Conservation (phyloP, 2,113 vertebrate genomes). For the Myotis davidii region DNA sequence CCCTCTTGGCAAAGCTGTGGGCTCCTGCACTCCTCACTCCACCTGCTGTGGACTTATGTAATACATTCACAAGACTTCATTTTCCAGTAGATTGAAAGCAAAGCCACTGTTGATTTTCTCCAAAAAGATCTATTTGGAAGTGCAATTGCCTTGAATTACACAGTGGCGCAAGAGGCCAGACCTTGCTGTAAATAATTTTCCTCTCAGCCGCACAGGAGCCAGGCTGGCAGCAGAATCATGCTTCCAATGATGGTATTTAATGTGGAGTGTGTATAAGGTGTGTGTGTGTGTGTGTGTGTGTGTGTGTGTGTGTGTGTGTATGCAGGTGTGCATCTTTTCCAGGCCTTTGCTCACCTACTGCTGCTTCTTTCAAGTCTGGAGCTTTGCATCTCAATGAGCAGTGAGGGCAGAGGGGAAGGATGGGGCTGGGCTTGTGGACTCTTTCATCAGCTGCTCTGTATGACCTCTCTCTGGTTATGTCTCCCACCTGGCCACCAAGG, state of each 20-base stretch:
- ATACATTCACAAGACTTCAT: constrained; percentile 83
- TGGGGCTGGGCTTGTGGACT: background rate
- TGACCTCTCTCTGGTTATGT: background rate
- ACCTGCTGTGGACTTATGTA: constrained; percentile 76
- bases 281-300: background rate
- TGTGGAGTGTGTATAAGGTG: background rate
- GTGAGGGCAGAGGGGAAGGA: background rate
- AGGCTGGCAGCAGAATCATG: constrained; percentile 33
- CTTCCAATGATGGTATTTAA: constrained; percentile 55
- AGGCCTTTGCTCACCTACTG: constrained; percentile 50
- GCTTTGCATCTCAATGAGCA: background rate
- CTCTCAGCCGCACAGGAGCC: constrained; percentile 70
- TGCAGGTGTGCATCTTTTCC: background rate
- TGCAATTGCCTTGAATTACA: constrained; percentile 89
- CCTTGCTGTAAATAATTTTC: constrained; percentile 86
- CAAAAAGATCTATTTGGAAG: constrained; percentile 86
- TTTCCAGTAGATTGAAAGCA: constrained; percentile 87
- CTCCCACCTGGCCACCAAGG: background rate
- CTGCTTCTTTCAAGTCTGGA: background rate
- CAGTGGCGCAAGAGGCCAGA: constrained; percentile 83
- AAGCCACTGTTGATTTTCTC: constrained; percentile 85
- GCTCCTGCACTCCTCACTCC: background rate
- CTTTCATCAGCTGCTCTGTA: background rate
- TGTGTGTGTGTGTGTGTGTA: too few relatives aligned
- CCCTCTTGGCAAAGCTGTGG: constrained; percentile 9